A percentile compares a stretch with the other conserved stretches of the same genome.
Conservation (phyloP, 1,140 invertebrate species). For the Bombyx mandarina region DNA sequence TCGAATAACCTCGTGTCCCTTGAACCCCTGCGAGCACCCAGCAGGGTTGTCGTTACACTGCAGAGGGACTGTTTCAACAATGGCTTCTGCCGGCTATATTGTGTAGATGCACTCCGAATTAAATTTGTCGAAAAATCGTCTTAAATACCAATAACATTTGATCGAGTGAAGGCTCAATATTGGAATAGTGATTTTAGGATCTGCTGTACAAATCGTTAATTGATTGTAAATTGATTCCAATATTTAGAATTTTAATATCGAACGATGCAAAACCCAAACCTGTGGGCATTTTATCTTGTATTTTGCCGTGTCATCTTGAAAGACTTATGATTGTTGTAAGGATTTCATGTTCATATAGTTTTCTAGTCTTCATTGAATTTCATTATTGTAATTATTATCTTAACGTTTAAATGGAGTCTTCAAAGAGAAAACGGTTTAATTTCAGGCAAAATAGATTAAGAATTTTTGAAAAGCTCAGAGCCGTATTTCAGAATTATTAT, state of each 20-base stretch:
- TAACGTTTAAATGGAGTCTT: no score
- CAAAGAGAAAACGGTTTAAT: no score
- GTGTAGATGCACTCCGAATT: slow-evolving; percentile 29
- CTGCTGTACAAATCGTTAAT: slow-evolving; percentile 65
- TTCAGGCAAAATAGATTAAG: slow-evolving; percentile 14
- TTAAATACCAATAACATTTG: slow-evolving; percentile 8
- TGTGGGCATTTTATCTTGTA: slow-evolving; percentile 61
- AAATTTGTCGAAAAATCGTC: slow-evolving; percentile 17
- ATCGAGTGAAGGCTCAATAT: slow-evolving; percentile 44
- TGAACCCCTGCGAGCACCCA: slow-evolving; percentile 57
- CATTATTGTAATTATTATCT: slow-evolving; percentile 54
- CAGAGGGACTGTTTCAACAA: slow-evolving; percentile 33
- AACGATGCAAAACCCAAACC: slow-evolving; percentile 36
- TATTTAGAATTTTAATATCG: slow-evolving; percentile 55
- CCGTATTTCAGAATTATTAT: slow-evolving; percentile 19
- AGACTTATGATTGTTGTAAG: slow-evolving; percentile 66
- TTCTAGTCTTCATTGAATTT: slow-evolving; percentile 68
- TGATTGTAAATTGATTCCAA: slow-evolving; percentile 63
- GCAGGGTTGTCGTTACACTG: slow-evolving; percentile 54
- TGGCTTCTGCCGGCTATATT: not conserved
- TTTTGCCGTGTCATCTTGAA: slow-evolving; percentile 63
- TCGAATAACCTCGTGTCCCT: slow-evolving; percentile 58
- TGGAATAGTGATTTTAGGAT: slow-evolving; percentile 53
- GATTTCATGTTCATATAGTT: slow-evolving; percentile 69
- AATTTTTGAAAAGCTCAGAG: slow-evolving; percentile 22